These are phyloP conservation scores for Chalcis sispes DNA, from an alignment of 2,888 invertebrate species.

Conservation along the genomic window DNA sequence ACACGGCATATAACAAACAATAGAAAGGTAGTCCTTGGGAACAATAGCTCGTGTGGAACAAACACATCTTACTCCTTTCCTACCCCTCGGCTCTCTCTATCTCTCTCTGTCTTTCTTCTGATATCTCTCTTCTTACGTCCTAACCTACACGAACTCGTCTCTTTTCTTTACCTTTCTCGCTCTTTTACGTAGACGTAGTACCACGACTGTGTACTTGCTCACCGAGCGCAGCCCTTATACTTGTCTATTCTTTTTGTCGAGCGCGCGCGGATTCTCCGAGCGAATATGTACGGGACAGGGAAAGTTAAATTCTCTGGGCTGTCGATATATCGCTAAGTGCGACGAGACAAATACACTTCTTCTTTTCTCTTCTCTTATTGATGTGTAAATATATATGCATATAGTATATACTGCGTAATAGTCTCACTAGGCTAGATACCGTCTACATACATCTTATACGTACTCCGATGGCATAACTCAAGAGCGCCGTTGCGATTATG, in stretches of 20 bases:
- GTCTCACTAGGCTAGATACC: no score
- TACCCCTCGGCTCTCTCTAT: slow-evolving; percentile 4
- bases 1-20: slow-evolving; percentile 71
- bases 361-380: not conserved
- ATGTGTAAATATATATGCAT: no score
- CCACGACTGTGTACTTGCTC: no score
- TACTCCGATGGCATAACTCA: slow-evolving; percentile 20
- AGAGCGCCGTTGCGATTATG: not conserved
- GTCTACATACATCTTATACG: not conserved
- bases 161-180: not conserved
- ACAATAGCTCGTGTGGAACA: slow-evolving; percentile 75
- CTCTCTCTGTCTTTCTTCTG: no score
- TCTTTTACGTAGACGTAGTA: no score
- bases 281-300: not conserved
- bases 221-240: not conserved
- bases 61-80: slow-evolving; percentile 69
- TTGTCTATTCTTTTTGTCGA: not conserved
- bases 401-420: no score
- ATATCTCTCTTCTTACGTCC: not conserved
- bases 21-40: slow-evolving; percentile 72
- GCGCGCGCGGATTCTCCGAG: slow-evolving; percentile 16
- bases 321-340: slow-evolving; percentile 36
- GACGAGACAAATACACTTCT: not conserved
- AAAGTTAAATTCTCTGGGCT: slow-evolving; percentile 31
- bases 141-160: not conserved